Conservation (phyloP, 2,797 vertebrate genomes). For the Netta rufina region DNA sequence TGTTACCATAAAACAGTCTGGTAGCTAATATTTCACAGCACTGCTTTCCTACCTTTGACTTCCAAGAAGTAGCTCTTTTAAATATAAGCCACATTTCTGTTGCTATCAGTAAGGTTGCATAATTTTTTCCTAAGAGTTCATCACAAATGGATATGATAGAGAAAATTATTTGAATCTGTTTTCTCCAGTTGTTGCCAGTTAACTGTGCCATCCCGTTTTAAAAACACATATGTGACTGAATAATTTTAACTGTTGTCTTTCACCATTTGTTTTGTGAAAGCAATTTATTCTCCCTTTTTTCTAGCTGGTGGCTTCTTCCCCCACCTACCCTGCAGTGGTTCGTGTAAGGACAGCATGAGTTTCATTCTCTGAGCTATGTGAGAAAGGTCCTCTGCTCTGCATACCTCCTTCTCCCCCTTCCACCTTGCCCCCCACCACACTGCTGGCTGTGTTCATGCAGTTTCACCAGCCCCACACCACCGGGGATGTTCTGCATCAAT, state of each 20-base stretch:
- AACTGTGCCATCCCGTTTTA: not conserved
- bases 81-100: conserved; percentile 79
- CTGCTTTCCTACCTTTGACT: conserved; percentile 80
- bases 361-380: not conserved
- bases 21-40: conserved; percentile 17
- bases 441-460: not conserved
- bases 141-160: conserved; percentile 82
- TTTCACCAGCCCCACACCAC: accelerated
- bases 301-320: not conserved
- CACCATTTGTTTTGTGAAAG: not conserved
- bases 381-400: not conserved
- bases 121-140: conserved; percentile 86
- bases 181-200: not conserved
- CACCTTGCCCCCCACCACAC: not conserved
- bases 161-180: conserved; percentile 7
- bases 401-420: not conserved
- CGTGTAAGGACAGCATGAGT: not conserved
- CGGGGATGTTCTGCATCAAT: not conserved
- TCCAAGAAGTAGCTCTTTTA: conserved; percentile 82
- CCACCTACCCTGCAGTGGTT: not conserved
- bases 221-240: not conserved
- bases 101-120: conserved; percentile 77
- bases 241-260: not conserved
- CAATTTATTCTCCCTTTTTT: not conserved
- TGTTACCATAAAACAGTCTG: not conserved